These are phyloP conservation scores for Drosophila neotestacea DNA, from an alignment of 2,888 invertebrate species.

Conservation along the genomic window DNA sequence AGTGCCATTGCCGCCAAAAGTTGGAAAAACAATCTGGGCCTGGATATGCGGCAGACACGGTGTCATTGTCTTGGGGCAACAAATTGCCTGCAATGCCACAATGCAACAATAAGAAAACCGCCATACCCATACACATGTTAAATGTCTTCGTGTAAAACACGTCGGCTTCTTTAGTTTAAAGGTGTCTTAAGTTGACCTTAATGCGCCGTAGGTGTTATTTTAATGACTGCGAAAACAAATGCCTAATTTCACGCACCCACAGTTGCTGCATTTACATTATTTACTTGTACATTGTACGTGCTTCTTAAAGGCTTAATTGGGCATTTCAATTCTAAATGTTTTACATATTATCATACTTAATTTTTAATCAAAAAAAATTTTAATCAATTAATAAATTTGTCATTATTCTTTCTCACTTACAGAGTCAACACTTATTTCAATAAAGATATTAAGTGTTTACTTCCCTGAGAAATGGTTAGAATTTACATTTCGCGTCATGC, in stretches of 20 bases:
- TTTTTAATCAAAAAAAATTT: too few relatives aligned
- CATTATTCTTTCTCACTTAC: too few relatives aligned
- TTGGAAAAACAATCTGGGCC: constrained; percentile 37
- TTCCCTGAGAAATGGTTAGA: background rate
- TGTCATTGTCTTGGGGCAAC: constrained; percentile 39
- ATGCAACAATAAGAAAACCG: constrained; percentile 19
- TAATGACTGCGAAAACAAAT: constrained; percentile 58
- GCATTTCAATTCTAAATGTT: background rate
- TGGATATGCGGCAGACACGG: constrained; percentile 57
- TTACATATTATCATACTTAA: background rate
- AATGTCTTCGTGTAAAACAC: constrained; percentile 28
- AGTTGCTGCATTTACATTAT: background rate
- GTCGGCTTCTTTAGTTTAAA: constrained; percentile 39
- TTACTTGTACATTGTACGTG: background rate
- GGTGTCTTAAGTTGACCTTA: constrained; percentile 36
- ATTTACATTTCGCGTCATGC: background rate
- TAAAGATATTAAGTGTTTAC: background rate
- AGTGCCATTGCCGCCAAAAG: constrained; percentile 53
- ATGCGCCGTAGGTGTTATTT: constrained; percentile 66
- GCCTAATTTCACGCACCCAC: background rate
- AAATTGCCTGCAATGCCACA: constrained; percentile 49
- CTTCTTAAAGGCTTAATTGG: background rate
- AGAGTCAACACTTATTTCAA: too few relatives aligned
- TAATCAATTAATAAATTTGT: too few relatives aligned
- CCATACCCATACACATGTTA: background rate